These are phyloP conservation scores for Spongilla lacustris DNA, from an alignment of 37 sponge, comb jelly and placozoan genomes.

Conservation along the genomic window DNA sequence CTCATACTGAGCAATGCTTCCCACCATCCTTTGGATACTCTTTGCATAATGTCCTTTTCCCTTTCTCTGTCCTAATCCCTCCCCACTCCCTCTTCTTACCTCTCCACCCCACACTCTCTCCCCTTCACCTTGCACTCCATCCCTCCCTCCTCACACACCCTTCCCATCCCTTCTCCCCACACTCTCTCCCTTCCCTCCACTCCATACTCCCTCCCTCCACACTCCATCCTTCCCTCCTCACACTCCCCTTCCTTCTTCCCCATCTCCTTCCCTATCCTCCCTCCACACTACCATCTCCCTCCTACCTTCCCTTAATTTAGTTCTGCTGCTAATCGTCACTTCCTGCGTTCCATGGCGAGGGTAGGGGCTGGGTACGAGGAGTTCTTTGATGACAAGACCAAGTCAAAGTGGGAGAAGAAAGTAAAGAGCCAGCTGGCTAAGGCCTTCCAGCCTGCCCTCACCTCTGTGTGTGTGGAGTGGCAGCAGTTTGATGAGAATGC, in stretches of 20 bases:
- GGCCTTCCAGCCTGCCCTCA: conserved; percentile 92
- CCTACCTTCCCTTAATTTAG: conserved; percentile 29
- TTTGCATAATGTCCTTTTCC: not conserved
- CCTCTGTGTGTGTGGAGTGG: conserved; percentile 89
- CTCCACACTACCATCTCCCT: not conserved
- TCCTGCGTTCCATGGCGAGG: conserved; percentile 85
- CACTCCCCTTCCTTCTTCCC: too few relatives aligned
- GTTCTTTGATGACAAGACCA: conserved; percentile 88
- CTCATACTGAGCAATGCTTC: not conserved
- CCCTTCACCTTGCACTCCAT: not conserved
- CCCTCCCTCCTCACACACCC: not conserved
- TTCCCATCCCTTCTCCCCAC: too few relatives aligned
- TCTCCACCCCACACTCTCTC: not conserved
- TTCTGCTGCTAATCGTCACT: conserved; percentile 87
- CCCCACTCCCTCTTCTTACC: not conserved
- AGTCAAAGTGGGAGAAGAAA: conserved; percentile 91
- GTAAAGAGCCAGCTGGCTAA: conserved; percentile 81
- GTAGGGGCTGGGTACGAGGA: conserved; percentile 85
- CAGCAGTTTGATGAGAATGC: conserved; percentile 81
- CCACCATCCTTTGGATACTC: not conserved
- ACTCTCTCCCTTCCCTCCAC: too few relatives aligned
- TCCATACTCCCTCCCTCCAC: too few relatives aligned
- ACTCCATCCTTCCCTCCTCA: not conserved
- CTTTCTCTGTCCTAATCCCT: conserved; percentile 4
- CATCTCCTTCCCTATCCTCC: not conserved